Base-by-base conservation (phyloP, 2,113 vertebrate genomes). In the Nothoprocta pentlandii region DNA sequence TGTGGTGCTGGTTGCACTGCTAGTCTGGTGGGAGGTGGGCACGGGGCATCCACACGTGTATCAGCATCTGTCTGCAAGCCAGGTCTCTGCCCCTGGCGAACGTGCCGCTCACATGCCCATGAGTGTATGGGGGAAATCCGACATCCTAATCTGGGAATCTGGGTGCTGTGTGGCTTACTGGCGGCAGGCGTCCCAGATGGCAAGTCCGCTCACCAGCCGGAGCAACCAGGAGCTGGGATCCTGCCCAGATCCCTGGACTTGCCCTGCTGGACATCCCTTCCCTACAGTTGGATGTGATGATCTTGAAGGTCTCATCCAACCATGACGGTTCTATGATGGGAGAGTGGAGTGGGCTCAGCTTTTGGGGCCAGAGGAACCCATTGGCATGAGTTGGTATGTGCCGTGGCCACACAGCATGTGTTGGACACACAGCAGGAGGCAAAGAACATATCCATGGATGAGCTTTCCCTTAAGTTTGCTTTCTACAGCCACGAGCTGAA, bases 211-310 rank as follows among this genome's bases (percentile, higher is more conserved):
- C 91, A 68, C 70, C 88, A 80, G 32, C 82, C 79, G 85, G 46
- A 86, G 79, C 70, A 77, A 80, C 80, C 61, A 56, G 51, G 90
- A 88, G 94, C 88, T 87, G 67, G 81, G 82, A 96, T 88, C 88
- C 83, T 79, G 90, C 79, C 6, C 15, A 44, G 26, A 86, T 73
- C 36, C 26, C 32, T 77, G 39, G 7, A 9, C 53, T 53, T 56
- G 53, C 39, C 7, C 67, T 49, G 47, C 47, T 10, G 19, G 47
- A 20, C 47, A 49, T 49, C 47, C 47, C 47, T 49, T 49, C 47
- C 47, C 47, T 49, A 22, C 20, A 16, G 47, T 22, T 49, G 47
- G 47, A 49, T 20, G 17, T 21, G 47, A 21, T 49, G 47, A 49
- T 16, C 47, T 49, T 49, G 47, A 49, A 10, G 47, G 47, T 49